phyloP scores from a whole-genome alignment of 2,113 vertebrate genomes.

The Tympanuchus pallidicinctus region DNA sequence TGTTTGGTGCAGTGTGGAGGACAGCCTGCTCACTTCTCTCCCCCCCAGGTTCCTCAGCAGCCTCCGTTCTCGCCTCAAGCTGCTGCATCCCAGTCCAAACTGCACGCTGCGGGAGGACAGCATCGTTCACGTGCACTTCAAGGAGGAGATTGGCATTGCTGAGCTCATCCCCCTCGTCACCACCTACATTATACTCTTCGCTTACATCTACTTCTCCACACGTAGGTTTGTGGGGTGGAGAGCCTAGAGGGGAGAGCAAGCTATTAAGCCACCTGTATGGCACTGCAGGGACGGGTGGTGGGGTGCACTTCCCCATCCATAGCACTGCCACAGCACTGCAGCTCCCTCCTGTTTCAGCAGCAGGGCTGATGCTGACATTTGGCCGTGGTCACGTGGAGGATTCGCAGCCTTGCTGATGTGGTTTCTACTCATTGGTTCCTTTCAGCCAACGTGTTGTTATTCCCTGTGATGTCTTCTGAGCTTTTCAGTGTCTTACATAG shows the following conservation, averaged over 20 bases:
- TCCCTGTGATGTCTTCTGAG: background rate
- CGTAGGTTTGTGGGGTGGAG: slow-evolving; percentile 77
- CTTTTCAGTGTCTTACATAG: background rate
- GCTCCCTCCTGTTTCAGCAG: background rate
- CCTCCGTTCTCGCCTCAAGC: slow-evolving; percentile 89
- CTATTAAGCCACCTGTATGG: background rate
- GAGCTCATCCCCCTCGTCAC: slow-evolving; percentile 97
- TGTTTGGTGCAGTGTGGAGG: accelerated
- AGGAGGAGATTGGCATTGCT: slow-evolving; percentile 95
- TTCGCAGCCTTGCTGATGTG: background rate
- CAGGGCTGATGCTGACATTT: background rate
- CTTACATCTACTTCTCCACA: slow-evolving; percentile 99
- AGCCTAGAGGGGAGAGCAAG: background rate
- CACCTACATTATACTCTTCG: slow-evolving; percentile 98
- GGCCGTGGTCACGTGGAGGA: accelerated
- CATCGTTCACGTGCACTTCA: slow-evolving; percentile 96
- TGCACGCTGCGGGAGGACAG: slow-evolving; percentile 90
- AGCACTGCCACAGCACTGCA: accelerated
- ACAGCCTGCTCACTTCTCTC: background rate
- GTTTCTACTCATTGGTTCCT: background rate
- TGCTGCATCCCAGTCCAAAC: slow-evolving; percentile 92
- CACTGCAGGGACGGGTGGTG: background rate
- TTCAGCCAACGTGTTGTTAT: background rate
- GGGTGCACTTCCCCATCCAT: accelerated
- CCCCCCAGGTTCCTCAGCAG: slow-evolving; percentile 87